Base-by-base conservation (phyloP, 2,113 vertebrate species). In the Zosterops lateralis region DNA sequence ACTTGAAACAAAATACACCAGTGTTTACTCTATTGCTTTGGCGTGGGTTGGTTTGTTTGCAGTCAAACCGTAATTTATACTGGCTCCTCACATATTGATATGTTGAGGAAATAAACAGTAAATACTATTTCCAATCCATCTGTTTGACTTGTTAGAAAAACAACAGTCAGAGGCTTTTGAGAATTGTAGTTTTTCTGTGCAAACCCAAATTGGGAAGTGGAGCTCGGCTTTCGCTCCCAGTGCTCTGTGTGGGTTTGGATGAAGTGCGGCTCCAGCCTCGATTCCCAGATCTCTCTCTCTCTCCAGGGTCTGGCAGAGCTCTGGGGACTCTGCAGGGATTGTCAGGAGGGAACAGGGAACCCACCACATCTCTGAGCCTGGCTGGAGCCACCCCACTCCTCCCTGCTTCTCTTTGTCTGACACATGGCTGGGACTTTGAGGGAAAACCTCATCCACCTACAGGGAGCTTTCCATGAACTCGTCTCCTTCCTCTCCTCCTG, bases 91-190 rank as follows among this genome's bases (percentile, higher is more conserved):
- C 97, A 98, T 98, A 97, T 97, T 97, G 98, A 97, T 98, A 97
- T 97, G 97, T 92, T 94, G 96, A 97, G 94, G 97, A 98, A 98
- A 98, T 97, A 98, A 98, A 97, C 97, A 98, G 96, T 96, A 97
- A 97, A 97, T 97, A 97, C 96, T 97, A 97, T 95, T 98, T 98
- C 97, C 97, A 97, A 97, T 97, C 97, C 98, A 98, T 98, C 98
- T 98, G 97, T 93, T 97, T 95, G 93, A 92, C 96, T 97, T 96
- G 97, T 96, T 97, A 97, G 90, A 95, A 95, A 97, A 96, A 97
- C 96, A 96, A 92, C 73, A 90, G 96, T 97, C 97, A 97, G 96
- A 97, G 96, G 96, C 96, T 97, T 97, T 96, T 86, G 73, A 89
- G 96, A 96, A 96, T 71, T 93, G 87, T 95, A 83, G 85, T 77